Conservation (phyloP, 2,888 invertebrate genomes). For the Tachina grossa region DNA sequence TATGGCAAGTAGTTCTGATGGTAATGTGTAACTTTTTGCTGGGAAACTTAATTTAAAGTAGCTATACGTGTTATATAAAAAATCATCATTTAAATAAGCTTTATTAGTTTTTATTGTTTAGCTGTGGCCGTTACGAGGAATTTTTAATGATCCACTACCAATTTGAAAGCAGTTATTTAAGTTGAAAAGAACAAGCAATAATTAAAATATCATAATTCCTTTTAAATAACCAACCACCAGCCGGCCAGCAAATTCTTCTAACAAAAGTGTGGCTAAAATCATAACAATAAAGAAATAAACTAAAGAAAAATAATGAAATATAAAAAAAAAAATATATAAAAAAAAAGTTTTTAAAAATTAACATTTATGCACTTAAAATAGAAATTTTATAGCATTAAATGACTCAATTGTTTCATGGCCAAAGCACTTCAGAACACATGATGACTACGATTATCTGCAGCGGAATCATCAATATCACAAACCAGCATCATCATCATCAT, state of each 20-base stretch:
- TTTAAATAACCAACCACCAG: constrained; percentile 26
- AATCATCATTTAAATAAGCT: not conserved
- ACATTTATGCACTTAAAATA: constrained; percentile 74
- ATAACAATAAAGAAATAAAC: constrained; percentile 38
- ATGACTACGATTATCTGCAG: constrained; percentile 62
- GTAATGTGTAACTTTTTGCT: too few relatives aligned
- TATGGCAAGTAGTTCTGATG: too few relatives aligned
- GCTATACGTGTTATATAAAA: not conserved
- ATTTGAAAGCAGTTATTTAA: constrained; percentile 28
- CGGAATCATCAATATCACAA: constrained; percentile 73
- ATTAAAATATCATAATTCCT: constrained; percentile 57
- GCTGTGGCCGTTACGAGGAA: not conserved
- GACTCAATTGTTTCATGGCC: constrained; percentile 78
- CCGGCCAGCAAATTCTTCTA: constrained; percentile 21
- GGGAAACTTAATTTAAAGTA: not conserved
- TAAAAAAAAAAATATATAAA: not conserved
- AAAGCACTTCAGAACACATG: constrained; percentile 68
- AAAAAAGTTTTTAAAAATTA: constrained; percentile 32
- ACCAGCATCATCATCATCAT: constrained; percentile 45
- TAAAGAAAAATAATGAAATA: not conserved
- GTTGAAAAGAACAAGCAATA: not conserved
- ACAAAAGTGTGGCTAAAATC: constrained; percentile 55
- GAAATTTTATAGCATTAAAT: constrained; percentile 78
- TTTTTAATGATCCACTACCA: constrained; percentile 21
- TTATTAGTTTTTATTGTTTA: not conserved